Evolutionary conservation across 1,140 invertebrate genomes (phyloP), one percentile per base, ranked within the genome.

Genomic region (Drosophila parvula): DNA sequence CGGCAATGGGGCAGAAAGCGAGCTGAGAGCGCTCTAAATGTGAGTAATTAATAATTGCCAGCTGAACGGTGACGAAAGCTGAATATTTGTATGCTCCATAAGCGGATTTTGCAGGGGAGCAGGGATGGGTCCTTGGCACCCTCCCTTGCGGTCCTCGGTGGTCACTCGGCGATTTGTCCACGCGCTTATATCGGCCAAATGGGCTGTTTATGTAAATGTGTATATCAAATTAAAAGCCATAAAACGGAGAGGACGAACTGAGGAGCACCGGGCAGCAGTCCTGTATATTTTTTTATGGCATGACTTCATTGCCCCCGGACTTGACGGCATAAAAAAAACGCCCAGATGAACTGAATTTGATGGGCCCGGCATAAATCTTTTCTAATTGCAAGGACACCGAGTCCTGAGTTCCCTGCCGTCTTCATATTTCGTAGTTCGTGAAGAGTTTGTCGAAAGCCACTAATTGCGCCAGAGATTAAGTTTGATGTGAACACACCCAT

Each of bases 211-310:
- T 86, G 82, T 74, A 86, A 88, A 86, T 86, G 63, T 59, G 83
- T 78, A 69, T 82, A 86, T 86, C 82, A 86, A 88, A 88, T 88
- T 82, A 79, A 86, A 86, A 68, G 71, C 79, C 82, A 88, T 86
- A 88, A 86, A 86, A 88, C 71, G 47, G 59, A 68, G 64, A 68
- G 64, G 53, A 74, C 10, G 34, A 77, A 64, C 67, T 22, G 22
- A 62, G 32, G 44, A 62, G 28, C 45, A 48, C 27, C 0, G 45
- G 45, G 22, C 47, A 30, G 22, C 22, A 22, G 22, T 22, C 27
- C 47, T 12, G 22, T 14, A 14, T 32, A 14, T 32, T 36, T 53
- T 53, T 88, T 77, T 69, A 75, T 75, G 50, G 56, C 79, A 81
- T 86, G 82, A 86, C 79, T 86, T 86, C 83, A 81, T 79, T 78